Evolutionary conservation across 2,797 vertebrate genomes (phyloP).

Genomic region (Dromococcyx pavoninus): DNA sequence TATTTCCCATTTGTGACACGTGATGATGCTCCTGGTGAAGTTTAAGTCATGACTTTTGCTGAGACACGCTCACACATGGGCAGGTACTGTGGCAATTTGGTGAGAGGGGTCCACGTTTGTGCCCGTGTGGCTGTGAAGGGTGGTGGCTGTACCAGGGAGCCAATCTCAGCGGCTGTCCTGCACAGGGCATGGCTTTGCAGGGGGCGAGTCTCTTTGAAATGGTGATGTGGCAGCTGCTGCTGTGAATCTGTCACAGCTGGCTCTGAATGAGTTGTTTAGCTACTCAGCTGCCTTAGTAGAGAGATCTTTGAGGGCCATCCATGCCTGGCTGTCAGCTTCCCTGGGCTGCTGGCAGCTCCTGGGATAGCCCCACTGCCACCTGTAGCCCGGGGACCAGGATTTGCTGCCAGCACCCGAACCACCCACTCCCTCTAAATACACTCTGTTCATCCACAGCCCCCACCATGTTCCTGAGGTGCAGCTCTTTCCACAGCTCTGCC

Average conservation of each 20-base stretch:
- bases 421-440: neutral
- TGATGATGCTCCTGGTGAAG: neutral
- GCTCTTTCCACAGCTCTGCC: neutral
- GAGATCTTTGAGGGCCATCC: neutral
- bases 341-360: neutral
- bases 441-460: accelerated
- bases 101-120: neutral
- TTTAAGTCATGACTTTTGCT: neutral
- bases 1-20: neutral
- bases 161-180: accelerated
- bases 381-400: neutral
- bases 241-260: neutral
- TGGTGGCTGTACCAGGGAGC: neutral
- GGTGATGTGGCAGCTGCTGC: neutral
- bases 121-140: accelerated
- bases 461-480: neutral
- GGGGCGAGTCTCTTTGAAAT: neutral
- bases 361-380: neutral
- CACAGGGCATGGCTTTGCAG: neutral
- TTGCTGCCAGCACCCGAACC: neutral
- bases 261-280: neutral
- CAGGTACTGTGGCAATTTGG: accelerated
- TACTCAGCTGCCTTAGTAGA: neutral
- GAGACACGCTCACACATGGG: accelerated
- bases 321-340: neutral